Conservation (phyloP, 2,113 vertebrate genomes). For the Platichthys stellatus region DNA sequence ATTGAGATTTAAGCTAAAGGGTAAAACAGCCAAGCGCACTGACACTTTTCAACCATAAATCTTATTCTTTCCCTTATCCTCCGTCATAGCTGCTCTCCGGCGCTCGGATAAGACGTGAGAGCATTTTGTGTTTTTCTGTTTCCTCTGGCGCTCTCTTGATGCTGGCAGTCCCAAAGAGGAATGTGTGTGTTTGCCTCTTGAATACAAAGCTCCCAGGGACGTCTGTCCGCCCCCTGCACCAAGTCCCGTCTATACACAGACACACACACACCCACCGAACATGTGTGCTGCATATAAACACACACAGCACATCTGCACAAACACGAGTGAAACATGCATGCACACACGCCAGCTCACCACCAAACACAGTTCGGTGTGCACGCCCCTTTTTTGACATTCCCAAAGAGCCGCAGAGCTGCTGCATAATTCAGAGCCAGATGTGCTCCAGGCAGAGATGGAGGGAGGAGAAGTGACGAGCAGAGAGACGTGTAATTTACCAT, state of each 20-base stretch:
- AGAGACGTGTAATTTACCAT: background rate
- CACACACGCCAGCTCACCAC: background rate
- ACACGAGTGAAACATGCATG: constrained; percentile 7
- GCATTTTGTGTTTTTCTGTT: background rate
- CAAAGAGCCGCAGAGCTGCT: constrained; percentile 35
- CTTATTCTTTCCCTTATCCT: constrained; percentile 6
- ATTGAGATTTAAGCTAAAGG: constrained; percentile 35
- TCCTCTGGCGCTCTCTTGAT: too few relatives aligned
- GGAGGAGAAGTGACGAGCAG: constrained; percentile 3
- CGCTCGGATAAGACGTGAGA: constrained; percentile 12
- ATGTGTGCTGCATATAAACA: background rate
- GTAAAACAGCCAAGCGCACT: constrained; percentile 13
- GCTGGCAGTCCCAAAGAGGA: too few relatives aligned
- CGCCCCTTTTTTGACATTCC: background rate
- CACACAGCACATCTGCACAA: background rate
- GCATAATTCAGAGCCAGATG: constrained; percentile 42
- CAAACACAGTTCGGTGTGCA: background rate
- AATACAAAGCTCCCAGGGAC: too few relatives aligned
- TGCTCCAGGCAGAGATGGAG: constrained; percentile 31
- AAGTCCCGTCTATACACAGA: background rate
- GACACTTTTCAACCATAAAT: constrained; percentile 16
- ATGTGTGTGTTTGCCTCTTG: background rate
- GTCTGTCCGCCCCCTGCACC: too few relatives aligned
- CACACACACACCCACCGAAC: background rate
- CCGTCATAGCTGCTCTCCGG: constrained; percentile 10